Evolutionary conservation across 2,888 invertebrate species (phyloP), one percentile per base, ranked within the genome.

Genomic region (Plemyria rubiginata): DNA sequence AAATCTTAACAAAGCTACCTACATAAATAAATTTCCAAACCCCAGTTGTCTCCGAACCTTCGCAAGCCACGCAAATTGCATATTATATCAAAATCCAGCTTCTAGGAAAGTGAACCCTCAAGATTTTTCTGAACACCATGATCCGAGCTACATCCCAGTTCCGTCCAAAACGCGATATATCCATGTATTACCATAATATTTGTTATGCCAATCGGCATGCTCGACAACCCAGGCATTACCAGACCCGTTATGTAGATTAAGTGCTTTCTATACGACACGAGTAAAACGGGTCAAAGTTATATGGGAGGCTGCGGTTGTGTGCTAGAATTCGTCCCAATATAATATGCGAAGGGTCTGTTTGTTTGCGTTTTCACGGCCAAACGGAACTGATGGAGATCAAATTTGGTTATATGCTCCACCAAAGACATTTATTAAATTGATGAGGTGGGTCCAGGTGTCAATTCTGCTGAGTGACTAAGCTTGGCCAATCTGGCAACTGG

Each of bases 231-330:
- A 53, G 70, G 72, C 70, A 74, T 78, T 76, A 76, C 73, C 62
- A 61, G 62, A 69, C 71, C 78, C 81, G 81, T 82, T 87, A 84
- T 84, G 82, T 77, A 85, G 84, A 87, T 86, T 82, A 86, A 83
- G 78, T 80, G 60, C 54, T 65, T 56, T 76, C 72, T 71, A 67
- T 74, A 75, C 75, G 76, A 79, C 64, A 65, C 60, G 65, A 65
- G 51, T 65, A 65, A 60, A 65, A 16, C 45, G 48, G 62, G 65
- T 65, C 65, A 65, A 60, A 60, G 49, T 60, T 60, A 56, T 60
- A 64, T 60, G 32, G 15, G 36, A 48, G 48, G 22, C 22, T 49
- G 56, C 48, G 49, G 53, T 32, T 64, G 49, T 58, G 16, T 49
- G 54, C 38, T 60, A 55, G 45, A 58, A 54, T 58, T 54, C 36